Evolutionary conservation across 2,797 vertebrate species (phyloP).

Genomic region (Hybognathus amarus): DNA sequence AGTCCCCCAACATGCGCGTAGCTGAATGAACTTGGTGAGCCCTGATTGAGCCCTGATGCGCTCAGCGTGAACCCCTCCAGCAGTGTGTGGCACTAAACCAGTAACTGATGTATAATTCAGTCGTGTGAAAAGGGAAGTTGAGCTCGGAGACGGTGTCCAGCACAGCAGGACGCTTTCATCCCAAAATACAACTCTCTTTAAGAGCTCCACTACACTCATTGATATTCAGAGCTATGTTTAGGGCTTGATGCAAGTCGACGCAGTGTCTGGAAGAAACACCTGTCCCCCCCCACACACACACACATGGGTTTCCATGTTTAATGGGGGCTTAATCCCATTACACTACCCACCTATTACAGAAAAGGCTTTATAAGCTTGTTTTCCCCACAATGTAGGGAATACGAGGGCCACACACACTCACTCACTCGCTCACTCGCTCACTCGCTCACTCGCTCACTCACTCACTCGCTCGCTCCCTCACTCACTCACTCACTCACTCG

Average conservation of each 20-base stretch:
- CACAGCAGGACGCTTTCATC: slow-evolving; percentile 28
- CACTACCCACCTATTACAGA: too few species aligned
- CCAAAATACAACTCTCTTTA: slow-evolving; percentile 36
- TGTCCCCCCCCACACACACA: neutral
- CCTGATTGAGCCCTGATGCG: neutral
- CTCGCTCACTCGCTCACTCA: too few species aligned
- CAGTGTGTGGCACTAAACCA: neutral
- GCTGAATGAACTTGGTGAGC: neutral
- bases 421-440: too few species aligned
- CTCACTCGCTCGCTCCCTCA: too few species aligned
- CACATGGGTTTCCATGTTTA: too few species aligned
- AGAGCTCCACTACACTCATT: slow-evolving; percentile 26
- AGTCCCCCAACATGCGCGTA: neutral
- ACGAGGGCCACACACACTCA: too few species aligned
- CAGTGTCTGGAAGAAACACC: slow-evolving; percentile 7
- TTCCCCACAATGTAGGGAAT: too few species aligned
- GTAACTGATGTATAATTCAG: slow-evolving; percentile 36
- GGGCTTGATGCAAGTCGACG: slow-evolving; percentile 17
- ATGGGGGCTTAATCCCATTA: too few species aligned
- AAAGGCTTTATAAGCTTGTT: too few species aligned
- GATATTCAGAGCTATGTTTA: slow-evolving; percentile 41
- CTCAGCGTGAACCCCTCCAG: neutral
- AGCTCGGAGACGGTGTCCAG: slow-evolving; percentile 7
- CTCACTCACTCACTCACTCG: too few species aligned
- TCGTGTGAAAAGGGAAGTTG: slow-evolving; percentile 19